Percentiles rank a stretch among this genome's conserved stretches.
Conservation (phyloP, 2,113 vertebrate species). For the Bos javanicus region DNA sequence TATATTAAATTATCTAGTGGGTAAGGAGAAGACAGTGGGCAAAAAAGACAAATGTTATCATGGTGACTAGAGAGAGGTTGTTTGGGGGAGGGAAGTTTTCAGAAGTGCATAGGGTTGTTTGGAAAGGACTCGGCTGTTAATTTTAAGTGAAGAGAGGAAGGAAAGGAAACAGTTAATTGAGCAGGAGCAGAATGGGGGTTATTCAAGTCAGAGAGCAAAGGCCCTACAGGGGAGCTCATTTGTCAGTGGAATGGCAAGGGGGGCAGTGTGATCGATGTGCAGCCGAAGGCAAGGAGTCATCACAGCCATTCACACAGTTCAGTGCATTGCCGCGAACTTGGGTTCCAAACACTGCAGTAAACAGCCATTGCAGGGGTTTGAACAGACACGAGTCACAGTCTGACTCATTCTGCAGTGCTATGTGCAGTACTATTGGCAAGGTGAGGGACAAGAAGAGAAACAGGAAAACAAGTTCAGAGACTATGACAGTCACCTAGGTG, state of each 20-base stretch:
- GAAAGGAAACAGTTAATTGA: conserved; percentile 18
- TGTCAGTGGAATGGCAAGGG: not conserved
- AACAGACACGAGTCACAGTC: not conserved
- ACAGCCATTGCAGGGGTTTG: not conserved
- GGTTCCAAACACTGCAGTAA: not conserved
- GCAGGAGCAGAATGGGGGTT: not conserved
- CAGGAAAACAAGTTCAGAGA: not conserved
- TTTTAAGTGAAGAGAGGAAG: not conserved
- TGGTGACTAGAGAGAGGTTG: not conserved
- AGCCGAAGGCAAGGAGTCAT: not conserved
- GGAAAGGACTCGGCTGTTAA: not conserved
- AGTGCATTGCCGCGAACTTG: not conserved
- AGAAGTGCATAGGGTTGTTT: not conserved
- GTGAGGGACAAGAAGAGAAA: not conserved
- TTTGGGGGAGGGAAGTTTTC: not conserved
- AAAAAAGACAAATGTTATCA: not conserved
- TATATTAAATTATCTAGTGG: not conserved
- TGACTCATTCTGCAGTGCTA: not conserved
- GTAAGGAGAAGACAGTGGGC: not conserved
- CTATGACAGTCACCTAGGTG: too few species aligned
- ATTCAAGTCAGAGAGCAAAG: not conserved
- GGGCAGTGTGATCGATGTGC: not conserved
- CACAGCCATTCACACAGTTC: not conserved
- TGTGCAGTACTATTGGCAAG: not conserved
- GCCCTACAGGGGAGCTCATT: not conserved